A percentile compares a stretch with the other conserved stretches of the same genome.
phyloP scores from a whole-genome alignment of 2,113 vertebrate genomes.

The Chaetorhynchus papuensis region DNA sequence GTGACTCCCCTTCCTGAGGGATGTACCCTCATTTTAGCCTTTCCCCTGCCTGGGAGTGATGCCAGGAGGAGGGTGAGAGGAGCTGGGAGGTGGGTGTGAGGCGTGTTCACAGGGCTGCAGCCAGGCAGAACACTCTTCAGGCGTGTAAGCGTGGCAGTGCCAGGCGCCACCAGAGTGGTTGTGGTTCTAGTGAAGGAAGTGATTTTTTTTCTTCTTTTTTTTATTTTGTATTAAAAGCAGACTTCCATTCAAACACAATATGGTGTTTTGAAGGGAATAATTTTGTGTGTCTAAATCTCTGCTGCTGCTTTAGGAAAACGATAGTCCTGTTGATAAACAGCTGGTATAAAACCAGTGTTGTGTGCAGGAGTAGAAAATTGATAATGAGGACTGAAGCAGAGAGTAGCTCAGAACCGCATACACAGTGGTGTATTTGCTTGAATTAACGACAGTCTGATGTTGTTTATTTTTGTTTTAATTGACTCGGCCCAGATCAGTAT shows the following conservation, averaged over 20 bases:
- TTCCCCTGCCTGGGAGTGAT: not conserved
- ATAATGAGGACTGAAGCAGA: not conserved
- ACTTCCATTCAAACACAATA: not conserved
- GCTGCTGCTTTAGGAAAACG: not conserved
- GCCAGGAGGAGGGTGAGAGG: not conserved
- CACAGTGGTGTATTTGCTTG: not conserved
- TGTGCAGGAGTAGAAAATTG: not conserved
- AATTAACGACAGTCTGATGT: not conserved
- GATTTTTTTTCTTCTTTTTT: not conserved
- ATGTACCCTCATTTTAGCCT: fast-evolving
- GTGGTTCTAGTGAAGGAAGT: not conserved
- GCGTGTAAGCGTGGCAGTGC: fast-evolving
- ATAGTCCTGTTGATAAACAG: not conserved
- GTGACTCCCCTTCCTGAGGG: not conserved
- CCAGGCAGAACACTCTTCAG: not conserved
- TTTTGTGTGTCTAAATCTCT: not conserved
- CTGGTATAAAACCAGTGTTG: not conserved
- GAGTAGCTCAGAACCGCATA: not conserved
- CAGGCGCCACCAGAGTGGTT: not conserved
- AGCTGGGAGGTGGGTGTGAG: not conserved
- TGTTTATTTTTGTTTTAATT: not conserved
- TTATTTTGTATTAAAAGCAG: not conserved
- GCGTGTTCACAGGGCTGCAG: fast-evolving
- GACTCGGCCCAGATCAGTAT: not conserved
- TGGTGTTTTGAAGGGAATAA: not conserved